Base-by-base conservation (phyloP, 2,113 vertebrate species). In the Nannobrachium achirus region DNA sequence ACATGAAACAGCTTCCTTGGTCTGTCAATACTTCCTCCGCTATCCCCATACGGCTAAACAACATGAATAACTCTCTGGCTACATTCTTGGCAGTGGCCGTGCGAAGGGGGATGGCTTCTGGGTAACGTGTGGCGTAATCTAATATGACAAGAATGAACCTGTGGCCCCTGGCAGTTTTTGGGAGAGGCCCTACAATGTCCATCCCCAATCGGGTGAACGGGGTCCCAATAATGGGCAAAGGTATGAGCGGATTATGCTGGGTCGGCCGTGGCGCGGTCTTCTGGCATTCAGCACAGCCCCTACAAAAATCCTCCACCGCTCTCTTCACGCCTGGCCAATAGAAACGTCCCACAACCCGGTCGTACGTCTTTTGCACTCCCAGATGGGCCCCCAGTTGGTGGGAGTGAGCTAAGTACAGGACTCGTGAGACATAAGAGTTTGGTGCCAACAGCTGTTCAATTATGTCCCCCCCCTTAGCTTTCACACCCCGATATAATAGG, bases 301-400 rank as follows among this genome's bases (percentile, higher is more conserved):
- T 13, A 41, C 63, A 53, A 25, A 39, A 65, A 1, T 40, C 19
- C 9, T 53, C 46, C 5, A 65, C n/a, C 5, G 38, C 49, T 1
- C 33, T 33, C 3, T 14, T 19, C 38, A 65, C 33, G 1, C 15
- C 63, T 7, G 48, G 33, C 49, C 15, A 65, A 20, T 46, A 67
- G 19, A 67, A 44, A 13, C 20, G 7, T n/a, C 8, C 20, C 1
- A 33, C 8, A n/a, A 67, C 14, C 6, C 45, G 14, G 19, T 69
- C 41, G 3, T 55, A 16, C 0, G 69, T 63, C 9, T 63, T 71
- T 18, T 71, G 39, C 16, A 33, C 1, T 3, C 53, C 69, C 10
- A 57, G 10, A 19, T 51, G 62, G 1, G 52, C 38, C 10, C 48
- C 67, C 4, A 69, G 13, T 7, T 25, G 1, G 11, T 57, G 44